Conservation (phyloP, 2,888 invertebrate genomes). For the Caradrina clavipalpis region DNA sequence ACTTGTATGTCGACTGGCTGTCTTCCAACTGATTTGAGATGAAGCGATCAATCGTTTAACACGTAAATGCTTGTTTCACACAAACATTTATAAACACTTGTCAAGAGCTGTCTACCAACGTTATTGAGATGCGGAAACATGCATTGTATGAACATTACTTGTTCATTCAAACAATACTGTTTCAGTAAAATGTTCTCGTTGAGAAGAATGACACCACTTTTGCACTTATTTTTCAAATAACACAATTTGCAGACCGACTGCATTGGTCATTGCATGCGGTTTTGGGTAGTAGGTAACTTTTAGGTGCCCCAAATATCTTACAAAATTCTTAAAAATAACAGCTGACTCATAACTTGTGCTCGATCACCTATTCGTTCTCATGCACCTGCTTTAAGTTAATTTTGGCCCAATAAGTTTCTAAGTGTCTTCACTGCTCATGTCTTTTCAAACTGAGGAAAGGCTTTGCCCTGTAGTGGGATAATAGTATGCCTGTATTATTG, state of each 20-base stretch:
- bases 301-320: background rate
- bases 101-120: background rate
- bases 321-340: background rate
- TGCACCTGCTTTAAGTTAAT: background rate
- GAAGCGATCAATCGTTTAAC: slow-evolving; percentile 19
- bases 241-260: no score
- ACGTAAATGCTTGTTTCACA: background rate
- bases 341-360: background rate
- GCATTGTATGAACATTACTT: background rate
- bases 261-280: background rate
- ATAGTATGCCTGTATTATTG: background rate
- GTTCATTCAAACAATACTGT: slow-evolving; percentile 19
- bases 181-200: slow-evolving; percentile 21
- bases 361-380: background rate
- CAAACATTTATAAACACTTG: slow-evolving; percentile 32
- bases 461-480: background rate
- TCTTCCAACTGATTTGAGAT: background rate
- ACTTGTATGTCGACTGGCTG: background rate
- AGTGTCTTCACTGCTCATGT: background rate
- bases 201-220: background rate
- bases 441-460: background rate
- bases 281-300: background rate
- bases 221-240: no score
- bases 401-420: background rate
- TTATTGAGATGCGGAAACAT: slow-evolving; percentile 11